Evolutionary conservation across 1,140 invertebrate genomes (phyloP).

Genomic region (Zophobas morio): DNA sequence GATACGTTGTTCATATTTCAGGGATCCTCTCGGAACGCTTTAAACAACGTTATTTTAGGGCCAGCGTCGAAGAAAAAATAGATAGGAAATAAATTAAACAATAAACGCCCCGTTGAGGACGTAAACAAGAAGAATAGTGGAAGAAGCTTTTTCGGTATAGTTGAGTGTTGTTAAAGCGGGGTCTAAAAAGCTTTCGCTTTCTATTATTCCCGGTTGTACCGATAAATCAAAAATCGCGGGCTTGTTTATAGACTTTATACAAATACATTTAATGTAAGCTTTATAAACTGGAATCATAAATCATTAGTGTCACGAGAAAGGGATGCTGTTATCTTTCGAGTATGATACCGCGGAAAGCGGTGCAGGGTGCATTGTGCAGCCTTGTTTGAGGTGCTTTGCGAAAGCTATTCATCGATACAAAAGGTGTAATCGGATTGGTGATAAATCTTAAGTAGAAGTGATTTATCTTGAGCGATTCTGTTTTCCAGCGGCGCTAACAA

Average conservation of each 20-base stretch:
- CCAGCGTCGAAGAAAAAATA: background rate
- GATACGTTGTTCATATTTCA: slow-evolving; percentile 46
- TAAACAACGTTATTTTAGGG: slow-evolving; percentile 1
- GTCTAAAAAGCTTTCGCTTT: slow-evolving; percentile 44
- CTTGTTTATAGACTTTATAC: slow-evolving; percentile 45
- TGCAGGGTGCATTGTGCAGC: background rate
- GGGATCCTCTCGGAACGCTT: background rate
- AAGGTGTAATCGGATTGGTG: background rate
- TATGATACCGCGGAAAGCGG: background rate
- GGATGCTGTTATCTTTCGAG: slow-evolving; percentile 18
- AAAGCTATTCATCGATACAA: background rate
- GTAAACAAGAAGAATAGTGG: slow-evolving; percentile 17
- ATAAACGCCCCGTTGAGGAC: slow-evolving; percentile 18
- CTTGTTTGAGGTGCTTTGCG: background rate
- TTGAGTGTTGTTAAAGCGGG: background rate
- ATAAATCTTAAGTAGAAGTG: background rate
- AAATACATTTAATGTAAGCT: slow-evolving; percentile 45
- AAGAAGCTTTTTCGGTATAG: background rate
- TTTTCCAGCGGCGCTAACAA: background rate
- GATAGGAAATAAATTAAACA: slow-evolving; percentile 20
- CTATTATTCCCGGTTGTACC: slow-evolving; percentile 32
- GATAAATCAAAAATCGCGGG: slow-evolving; percentile 44
- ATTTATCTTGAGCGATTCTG: background rate
- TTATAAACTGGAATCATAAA: slow-evolving; percentile 35
- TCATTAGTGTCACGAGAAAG: slow-evolving; percentile 20